Percentiles rank a stretch among this genome's conserved stretches.
Conservation (phyloP, 1,140 invertebrate species). For the Nomia melanderi region DNA sequence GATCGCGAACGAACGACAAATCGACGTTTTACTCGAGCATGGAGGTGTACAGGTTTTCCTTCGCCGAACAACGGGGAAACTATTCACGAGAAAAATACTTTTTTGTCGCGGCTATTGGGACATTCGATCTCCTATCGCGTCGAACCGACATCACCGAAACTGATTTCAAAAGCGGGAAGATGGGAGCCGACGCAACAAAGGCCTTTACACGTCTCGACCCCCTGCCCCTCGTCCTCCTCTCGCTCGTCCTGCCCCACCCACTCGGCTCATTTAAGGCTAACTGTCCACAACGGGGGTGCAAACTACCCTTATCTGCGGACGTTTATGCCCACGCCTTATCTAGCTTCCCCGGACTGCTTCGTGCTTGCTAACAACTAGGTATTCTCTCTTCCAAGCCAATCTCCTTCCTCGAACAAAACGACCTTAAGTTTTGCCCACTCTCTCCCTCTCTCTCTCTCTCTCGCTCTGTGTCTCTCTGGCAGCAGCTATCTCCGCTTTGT, state of each 20-base stretch:
- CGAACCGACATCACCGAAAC: conserved; percentile 43
- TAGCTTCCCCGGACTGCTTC: conserved; percentile 67
- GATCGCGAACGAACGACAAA: neutral
- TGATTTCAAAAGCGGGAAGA: conserved; percentile 63
- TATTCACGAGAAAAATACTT: neutral
- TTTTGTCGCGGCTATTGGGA: conserved; percentile 14
- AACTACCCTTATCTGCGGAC: conserved; percentile 79
- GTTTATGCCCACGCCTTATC: conserved; percentile 80
- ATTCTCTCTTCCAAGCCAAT: conserved; percentile 68
- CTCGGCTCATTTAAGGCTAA: conserved; percentile 77
- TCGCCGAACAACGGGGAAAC: neutral
- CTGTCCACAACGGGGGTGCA: conserved; percentile 79
- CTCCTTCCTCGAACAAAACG: conserved; percentile 64
- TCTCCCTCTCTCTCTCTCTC: too few species aligned
- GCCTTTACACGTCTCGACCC: conserved; percentile 61
- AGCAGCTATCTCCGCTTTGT: conserved; percentile 19
- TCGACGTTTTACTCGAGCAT: too few species aligned
- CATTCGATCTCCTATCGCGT: conserved; percentile 47
- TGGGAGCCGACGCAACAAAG: conserved; percentile 56
- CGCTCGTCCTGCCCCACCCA: conserved; percentile 57
- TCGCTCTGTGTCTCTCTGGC: too few species aligned
- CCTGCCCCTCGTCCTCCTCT: too few species aligned
- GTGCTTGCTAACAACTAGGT: conserved; percentile 69
- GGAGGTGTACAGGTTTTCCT: too few species aligned
- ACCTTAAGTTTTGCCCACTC: conserved; percentile 44